Conservation (phyloP, 2,797 vertebrate species). For the Limosa lapponica region DNA sequence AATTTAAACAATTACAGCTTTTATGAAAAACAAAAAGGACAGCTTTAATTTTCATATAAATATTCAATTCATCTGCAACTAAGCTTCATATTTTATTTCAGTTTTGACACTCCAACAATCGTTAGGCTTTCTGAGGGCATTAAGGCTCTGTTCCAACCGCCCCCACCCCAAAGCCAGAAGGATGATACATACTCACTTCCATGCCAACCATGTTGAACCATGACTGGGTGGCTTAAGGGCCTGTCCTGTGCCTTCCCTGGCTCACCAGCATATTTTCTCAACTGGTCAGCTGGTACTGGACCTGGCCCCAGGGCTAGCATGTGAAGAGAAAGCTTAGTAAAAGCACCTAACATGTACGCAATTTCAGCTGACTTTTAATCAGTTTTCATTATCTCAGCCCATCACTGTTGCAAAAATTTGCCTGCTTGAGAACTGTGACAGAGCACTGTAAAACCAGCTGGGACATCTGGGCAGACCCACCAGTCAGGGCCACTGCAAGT, state of each 20-base stretch:
- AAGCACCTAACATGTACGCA: background rate
- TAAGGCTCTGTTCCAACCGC: background rate
- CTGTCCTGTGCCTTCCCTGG: background rate
- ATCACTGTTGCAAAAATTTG: background rate
- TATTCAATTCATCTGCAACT: background rate
- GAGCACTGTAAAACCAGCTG: background rate
- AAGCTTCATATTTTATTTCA: background rate
- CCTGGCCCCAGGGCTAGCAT: accelerated
- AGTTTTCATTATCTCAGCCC: background rate
- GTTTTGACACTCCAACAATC: background rate
- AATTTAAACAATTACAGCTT: background rate
- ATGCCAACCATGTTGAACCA: accelerated
- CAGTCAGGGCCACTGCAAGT: background rate
- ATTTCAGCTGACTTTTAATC: background rate
- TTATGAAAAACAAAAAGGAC: background rate
- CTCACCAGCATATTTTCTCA: background rate
- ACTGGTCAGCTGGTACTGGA: background rate
- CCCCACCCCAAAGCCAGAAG: background rate
- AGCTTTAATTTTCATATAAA: background rate
- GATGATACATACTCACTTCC: background rate
- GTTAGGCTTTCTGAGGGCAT: background rate
- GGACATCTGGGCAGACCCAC: background rate
- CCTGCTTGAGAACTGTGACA: background rate
- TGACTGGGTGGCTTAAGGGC: background rate
- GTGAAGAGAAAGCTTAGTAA: background rate